A percentile compares a stretch with the other conserved stretches of the same genome.
Conservation (phyloP, 2,797 vertebrate genomes). For the Sebastes steindachneri region DNA sequence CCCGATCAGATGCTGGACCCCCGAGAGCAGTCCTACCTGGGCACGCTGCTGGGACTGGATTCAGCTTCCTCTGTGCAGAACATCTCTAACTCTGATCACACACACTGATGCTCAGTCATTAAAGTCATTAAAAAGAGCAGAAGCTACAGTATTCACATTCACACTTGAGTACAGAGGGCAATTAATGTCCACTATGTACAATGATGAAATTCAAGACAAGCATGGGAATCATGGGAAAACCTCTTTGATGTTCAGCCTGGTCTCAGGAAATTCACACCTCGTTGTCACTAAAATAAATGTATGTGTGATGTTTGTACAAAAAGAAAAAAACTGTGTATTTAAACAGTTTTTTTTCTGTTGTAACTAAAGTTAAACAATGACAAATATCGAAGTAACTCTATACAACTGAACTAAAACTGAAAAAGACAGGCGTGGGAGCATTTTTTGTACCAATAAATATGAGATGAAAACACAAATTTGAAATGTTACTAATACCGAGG, state of each 20-base stretch:
- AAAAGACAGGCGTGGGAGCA: not conserved
- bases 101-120: slow-evolving; percentile 64
- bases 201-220: not conserved
- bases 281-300: not conserved
- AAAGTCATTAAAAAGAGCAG: not conserved
- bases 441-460: not conserved
- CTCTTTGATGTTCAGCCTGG: not conserved
- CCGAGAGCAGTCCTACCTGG: slow-evolving; percentile 93
- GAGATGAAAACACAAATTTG: not conserved
- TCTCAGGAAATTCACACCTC: not conserved
- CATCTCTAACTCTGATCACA: slow-evolving; percentile 84
- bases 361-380: not conserved
- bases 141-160: not conserved
- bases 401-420: not conserved
- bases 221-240: not conserved
- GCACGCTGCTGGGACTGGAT: slow-evolving; percentile 93
- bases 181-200: not conserved
- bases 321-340: not conserved
- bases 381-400: not conserved
- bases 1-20: slow-evolving; percentile 94
- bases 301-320: not conserved
- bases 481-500: not conserved
- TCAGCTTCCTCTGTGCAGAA: slow-evolving; percentile 85
- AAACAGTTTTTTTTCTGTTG: not conserved
- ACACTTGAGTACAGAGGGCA: not conserved